Evolutionary conservation across 2,113 vertebrate species (phyloP).

Genomic region (Prunella fulvescens): DNA sequence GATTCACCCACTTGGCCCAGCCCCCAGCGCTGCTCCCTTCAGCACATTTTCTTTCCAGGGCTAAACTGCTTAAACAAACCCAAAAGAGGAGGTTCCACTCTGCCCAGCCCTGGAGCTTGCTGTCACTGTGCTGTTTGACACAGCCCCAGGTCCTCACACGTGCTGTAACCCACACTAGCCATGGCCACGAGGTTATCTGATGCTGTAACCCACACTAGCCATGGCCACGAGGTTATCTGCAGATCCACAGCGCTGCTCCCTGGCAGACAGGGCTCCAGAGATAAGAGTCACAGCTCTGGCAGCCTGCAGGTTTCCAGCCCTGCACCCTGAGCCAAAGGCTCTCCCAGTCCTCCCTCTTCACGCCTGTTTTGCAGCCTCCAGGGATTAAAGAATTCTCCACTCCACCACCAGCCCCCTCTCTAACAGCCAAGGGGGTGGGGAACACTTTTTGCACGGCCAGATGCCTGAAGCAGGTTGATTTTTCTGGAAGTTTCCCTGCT

Average conservation of each 20-base stretch:
- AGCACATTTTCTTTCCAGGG: neutral
- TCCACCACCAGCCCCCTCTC: neutral
- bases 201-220: neutral
- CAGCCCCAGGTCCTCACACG: neutral
- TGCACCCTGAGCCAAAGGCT: neutral
- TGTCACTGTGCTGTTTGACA: rapidly evolving
- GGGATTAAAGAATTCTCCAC: neutral
- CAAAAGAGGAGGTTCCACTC: neutral
- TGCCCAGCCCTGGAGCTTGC: neutral
- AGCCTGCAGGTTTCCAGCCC: neutral
- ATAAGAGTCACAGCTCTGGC: neutral
- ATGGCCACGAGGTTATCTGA: neutral
- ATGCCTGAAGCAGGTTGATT: neutral
- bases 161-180: neutral
- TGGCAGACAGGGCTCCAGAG: neutral
- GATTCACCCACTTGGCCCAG: neutral
- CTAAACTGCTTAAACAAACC: neutral
- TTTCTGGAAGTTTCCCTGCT: neutral
- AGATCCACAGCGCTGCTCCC: neutral
- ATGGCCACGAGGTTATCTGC: neutral
- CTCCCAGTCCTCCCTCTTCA: neutral
- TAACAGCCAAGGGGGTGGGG: neutral
- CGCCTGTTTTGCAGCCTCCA: neutral
- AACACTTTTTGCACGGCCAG: rapidly evolving
- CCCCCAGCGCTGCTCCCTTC: neutral